Base-by-base conservation (phyloP, 2,888 invertebrate genomes). In the Leucophenga montana region DNA sequence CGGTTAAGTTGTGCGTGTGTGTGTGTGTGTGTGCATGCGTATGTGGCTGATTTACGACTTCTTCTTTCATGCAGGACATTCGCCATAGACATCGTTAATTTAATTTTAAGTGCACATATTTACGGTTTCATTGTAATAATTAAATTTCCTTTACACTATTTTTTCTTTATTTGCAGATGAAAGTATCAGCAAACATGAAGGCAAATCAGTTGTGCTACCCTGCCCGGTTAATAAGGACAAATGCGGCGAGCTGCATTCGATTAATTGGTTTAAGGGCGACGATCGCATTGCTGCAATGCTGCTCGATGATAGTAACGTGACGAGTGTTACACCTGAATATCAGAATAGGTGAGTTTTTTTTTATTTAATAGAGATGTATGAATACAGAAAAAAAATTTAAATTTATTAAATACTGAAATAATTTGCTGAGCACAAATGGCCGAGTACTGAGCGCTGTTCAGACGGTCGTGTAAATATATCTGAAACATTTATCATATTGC, bases 201-300 rank as follows among this genome's bases (percentile, higher is more conserved):
- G 88, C 73, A 85, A 87, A 73, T 83, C 91, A 74, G 92, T 93
- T 71, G 90, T 90, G 73, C 89, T 94, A 75, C 92, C 93, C 4
- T 94, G 94, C 87, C 90, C 91, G 67, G 91, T 94, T 75, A 92
- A 93, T 87, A 90, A 90, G 74, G 89, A 91, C 46, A 91, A 92
- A 78, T 95, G 94, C 86, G 94, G 93, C 44, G 92, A 92, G 74
- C 90, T 94, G 75, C 94, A 94, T 89, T 94, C 93, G 85, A 92
- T 94, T 84, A 94, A 94, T 89, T 94, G 94, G 94, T 94, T 94
- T 88, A 91, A 93, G 77, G 94, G 93, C 72, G 86, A 86, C 72
- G 85, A 85, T 73, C 86, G 89, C 70, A 88, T 89, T 66, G 89
- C 88, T n/a, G 89, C 89, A n/a, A 87, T 88, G 80, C 85, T 88